A percentile compares a stretch with the other conserved stretches of the same genome.
phyloP scores from a whole-genome alignment of 2,113 vertebrate species.

The Morone chrysops region DNA sequence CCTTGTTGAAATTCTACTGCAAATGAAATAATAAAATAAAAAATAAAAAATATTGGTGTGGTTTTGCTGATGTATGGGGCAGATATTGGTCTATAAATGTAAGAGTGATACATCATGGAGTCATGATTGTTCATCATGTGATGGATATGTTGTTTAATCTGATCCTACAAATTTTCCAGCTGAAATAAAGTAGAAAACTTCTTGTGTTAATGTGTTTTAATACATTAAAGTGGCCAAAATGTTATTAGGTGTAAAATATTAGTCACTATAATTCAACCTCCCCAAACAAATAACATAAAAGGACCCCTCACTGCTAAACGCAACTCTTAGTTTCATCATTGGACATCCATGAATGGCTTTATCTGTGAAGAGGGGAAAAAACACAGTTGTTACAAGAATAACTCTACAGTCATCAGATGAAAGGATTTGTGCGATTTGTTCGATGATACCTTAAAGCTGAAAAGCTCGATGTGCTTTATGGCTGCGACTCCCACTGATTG shows the following conservation, averaged over 20 bases:
- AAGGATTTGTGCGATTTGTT: constrained; percentile 64
- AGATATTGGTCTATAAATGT: background rate
- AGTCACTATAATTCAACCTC: background rate
- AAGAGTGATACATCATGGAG: constrained; percentile 24
- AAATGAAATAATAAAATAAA: constrained; percentile 47
- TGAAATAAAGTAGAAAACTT: background rate
- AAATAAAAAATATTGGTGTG: background rate
- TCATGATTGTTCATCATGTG: constrained; percentile 4
- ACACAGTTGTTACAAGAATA: constrained; percentile 50
- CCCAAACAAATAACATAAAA: no score
- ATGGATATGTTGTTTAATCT: background rate
- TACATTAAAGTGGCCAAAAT: background rate
- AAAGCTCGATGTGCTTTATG: constrained; percentile 72
- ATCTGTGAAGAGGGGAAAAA: constrained; percentile 49
- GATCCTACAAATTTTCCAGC: constrained; percentile 2
- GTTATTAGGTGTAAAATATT: background rate
- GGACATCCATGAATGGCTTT: constrained; percentile 30
- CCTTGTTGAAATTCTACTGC: constrained; percentile 48
- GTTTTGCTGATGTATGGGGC: background rate
- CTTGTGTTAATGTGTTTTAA: background rate
- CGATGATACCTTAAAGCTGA: constrained; percentile 74
- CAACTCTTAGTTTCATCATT: background rate
- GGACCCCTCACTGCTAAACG: background rate
- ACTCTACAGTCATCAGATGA: constrained; percentile 53
- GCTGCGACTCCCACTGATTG: constrained; percentile 77